Percentiles rank a stretch among this genome's conserved stretches.
phyloP scores from a whole-genome alignment of 1,140 invertebrate genomes.

The Vollenhovia emeryi region DNA sequence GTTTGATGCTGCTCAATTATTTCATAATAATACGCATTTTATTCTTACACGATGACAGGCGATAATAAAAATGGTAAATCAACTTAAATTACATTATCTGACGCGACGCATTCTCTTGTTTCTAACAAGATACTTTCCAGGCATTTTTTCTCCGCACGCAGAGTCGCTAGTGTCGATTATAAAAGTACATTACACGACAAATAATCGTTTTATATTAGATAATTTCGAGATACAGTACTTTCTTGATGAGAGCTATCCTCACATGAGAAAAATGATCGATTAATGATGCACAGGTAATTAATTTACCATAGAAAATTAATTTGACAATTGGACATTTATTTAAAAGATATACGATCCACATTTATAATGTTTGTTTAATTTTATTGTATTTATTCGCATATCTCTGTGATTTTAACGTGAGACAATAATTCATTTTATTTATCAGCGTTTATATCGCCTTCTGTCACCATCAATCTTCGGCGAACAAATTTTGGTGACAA shows the following conservation, averaged over 20 bases:
- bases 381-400: background rate
- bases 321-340: background rate
- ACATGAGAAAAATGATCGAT: background rate
- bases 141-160: background rate
- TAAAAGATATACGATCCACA: background rate
- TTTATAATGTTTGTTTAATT: background rate
- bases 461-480: background rate
- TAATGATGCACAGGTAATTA: background rate
- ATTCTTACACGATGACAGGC: background rate
- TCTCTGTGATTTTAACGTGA: background rate
- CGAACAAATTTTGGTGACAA: background rate
- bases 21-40: background rate
- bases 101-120: background rate
- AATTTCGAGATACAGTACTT: background rate
- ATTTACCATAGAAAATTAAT: background rate
- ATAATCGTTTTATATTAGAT: background rate
- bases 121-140: constrained; percentile 3
- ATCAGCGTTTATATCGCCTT: background rate
- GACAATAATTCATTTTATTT: background rate
- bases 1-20: background rate
- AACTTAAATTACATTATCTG: background rate
- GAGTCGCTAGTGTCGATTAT: background rate
- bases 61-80: background rate
- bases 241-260: background rate
- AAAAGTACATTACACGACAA: background rate